Conservation (phyloP, 2,888 invertebrate species). For the Diachrysia chrysitis region DNA sequence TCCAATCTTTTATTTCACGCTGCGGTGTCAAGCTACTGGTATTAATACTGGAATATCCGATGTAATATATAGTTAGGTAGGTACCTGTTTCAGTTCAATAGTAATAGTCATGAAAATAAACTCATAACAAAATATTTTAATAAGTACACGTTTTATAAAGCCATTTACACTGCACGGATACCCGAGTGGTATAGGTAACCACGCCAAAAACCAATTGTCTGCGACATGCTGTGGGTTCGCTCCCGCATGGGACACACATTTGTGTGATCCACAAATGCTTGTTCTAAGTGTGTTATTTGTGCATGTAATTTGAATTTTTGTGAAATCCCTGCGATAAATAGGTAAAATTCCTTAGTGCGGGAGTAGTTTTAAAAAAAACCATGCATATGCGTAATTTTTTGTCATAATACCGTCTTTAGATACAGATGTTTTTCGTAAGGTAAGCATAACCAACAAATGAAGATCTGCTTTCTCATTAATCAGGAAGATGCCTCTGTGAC, state of each 20-base stretch:
- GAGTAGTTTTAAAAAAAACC: too few relatives aligned
- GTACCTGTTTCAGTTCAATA: not conserved
- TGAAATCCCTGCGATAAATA: too few relatives aligned
- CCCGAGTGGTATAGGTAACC: too few relatives aligned
- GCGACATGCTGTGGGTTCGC: too few relatives aligned
- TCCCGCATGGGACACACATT: too few relatives aligned
- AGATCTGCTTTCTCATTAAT: conserved; percentile 2
- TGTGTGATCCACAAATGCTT: too few relatives aligned
- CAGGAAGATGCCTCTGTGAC: not conserved
- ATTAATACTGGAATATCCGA: not conserved
- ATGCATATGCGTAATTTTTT: not conserved
- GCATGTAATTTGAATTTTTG: too few relatives aligned
- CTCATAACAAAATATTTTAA: not conserved
- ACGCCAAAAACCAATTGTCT: too few relatives aligned
- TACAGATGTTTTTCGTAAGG: not conserved
- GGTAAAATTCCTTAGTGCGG: too few relatives aligned
- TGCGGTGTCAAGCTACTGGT: conserved; percentile 5
- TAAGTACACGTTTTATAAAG: not conserved
- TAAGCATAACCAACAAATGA: not conserved
- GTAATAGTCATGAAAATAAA: not conserved
- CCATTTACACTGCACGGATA: too few relatives aligned
- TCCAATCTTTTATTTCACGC: conserved; percentile 26
- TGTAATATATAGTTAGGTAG: not conserved
- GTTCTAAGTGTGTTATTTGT: too few relatives aligned
- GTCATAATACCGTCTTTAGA: not conserved